Conservation (phyloP, 1,140 invertebrate genomes). For the Drosophila pallidifrons region DNA sequence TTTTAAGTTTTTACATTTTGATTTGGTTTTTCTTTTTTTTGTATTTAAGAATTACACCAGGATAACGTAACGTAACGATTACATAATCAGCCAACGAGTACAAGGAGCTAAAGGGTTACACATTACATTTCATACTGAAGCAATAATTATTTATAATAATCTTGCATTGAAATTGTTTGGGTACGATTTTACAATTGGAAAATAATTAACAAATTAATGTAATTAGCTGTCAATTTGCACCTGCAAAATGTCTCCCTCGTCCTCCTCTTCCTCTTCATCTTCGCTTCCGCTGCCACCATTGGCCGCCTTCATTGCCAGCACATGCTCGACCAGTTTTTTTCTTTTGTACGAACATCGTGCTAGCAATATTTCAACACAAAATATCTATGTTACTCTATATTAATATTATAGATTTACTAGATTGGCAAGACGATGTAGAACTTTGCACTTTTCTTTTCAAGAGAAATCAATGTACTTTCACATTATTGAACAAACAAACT, state of each 20-base stretch:
- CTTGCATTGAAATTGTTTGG: slow-evolving; percentile 48
- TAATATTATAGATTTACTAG: slow-evolving; percentile 66
- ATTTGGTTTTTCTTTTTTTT: slow-evolving; percentile 24
- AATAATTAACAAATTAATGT: slow-evolving; percentile 28
- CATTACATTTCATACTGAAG: slow-evolving; percentile 50
- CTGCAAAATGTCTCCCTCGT: slow-evolving; percentile 82
- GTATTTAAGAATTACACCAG: slow-evolving; percentile 32
- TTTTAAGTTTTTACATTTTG: slow-evolving; percentile 34
- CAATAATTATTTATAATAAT: slow-evolving; percentile 56
- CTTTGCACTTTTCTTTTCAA: slow-evolving; percentile 16
- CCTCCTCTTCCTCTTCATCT: slow-evolving; percentile 79
- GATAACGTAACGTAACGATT: slow-evolving; percentile 40
- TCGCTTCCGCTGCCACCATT: slow-evolving; percentile 58
- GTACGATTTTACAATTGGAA: slow-evolving; percentile 28
- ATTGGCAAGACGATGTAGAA: slow-evolving; percentile 15
- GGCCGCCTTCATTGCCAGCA: slow-evolving; percentile 69
- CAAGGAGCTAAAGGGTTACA: slow-evolving; percentile 62
- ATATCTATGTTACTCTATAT: slow-evolving; percentile 49
- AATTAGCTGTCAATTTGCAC: slow-evolving; percentile 58
- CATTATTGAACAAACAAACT: slow-evolving; percentile 45
- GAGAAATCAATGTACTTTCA: slow-evolving; percentile 32
- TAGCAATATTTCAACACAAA: slow-evolving; percentile 53
- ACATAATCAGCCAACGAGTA: slow-evolving; percentile 71
- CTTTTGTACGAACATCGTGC: slow-evolving; percentile 79
- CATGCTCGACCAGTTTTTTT: slow-evolving; percentile 83